Conservation (phyloP, 2,113 vertebrate species). For the Platysteira castanea region DNA sequence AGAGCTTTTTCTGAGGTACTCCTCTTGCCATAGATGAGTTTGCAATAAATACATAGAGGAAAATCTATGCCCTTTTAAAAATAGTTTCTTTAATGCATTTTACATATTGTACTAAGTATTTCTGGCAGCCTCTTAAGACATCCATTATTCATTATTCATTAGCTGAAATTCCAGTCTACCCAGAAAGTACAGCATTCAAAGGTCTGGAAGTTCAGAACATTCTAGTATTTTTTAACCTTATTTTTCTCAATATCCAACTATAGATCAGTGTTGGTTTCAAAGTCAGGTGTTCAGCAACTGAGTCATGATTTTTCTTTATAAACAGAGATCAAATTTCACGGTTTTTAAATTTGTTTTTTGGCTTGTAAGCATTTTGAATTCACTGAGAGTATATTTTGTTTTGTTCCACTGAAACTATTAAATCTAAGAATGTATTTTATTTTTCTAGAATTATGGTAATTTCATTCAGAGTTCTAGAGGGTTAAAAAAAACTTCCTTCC, state of each 20-base stretch:
- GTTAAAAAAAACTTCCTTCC: not conserved
- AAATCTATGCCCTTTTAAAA: not conserved
- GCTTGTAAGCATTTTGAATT: not conserved
- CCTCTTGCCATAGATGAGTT: not conserved
- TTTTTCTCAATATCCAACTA: not conserved
- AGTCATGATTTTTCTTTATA: not conserved
- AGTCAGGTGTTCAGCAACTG: not conserved
- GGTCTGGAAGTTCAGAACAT: not conserved
- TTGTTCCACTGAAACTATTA: not conserved
- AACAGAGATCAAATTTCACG: not conserved
- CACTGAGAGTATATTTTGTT: not conserved
- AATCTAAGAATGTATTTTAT: not conserved
- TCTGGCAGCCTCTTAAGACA: not conserved
- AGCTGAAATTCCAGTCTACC: not conserved
- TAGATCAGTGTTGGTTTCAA: not conserved
- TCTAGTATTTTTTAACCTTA: not conserved
- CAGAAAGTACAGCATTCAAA: not conserved
- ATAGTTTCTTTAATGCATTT: not conserved
- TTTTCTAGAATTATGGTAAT: not conserved
- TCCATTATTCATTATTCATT: constrained; percentile 19
- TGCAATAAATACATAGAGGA: not conserved
- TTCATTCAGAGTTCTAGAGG: not conserved
- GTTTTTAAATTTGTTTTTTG: not conserved
- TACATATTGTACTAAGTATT: not conserved
- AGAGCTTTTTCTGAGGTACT: not conserved